Conservation (phyloP, 2,797 vertebrate species). For the Cossypha polioptera region DNA sequence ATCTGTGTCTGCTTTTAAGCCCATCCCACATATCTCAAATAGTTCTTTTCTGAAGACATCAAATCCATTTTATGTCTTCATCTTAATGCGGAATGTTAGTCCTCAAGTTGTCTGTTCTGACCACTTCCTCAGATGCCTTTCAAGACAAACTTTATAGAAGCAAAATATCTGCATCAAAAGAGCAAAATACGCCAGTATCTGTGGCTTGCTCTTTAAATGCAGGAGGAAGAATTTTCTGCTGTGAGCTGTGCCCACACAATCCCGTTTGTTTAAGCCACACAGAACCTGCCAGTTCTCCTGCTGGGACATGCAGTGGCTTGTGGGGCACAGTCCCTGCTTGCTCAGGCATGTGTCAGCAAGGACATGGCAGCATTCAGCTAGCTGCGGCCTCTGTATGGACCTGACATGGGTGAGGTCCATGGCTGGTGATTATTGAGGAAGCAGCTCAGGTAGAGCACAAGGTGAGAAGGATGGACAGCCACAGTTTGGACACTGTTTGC, state of each 20-base stretch:
- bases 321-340: background rate
- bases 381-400: background rate
- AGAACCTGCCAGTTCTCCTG: background rate
- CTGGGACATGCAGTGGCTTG: background rate
- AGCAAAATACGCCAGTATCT: background rate
- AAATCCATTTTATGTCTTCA: background rate
- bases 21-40: background rate
- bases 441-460: background rate
- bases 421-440: background rate
- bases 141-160: conserved; percentile 32
- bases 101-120: conserved; percentile 2
- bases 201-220: background rate
- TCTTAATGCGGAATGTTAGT: conserved; percentile 35
- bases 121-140: background rate
- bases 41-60: conserved; percentile 9
- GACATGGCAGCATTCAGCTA: background rate
- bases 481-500: background rate
- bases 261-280: background rate
- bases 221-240: background rate
- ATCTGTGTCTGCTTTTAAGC: background rate
- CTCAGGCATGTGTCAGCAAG: background rate
- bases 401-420: background rate
- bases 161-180: background rate
- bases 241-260: background rate
- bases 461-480: background rate